Conservation (phyloP, 2,888 invertebrate species). For the Apomyelois bistriatella region DNA sequence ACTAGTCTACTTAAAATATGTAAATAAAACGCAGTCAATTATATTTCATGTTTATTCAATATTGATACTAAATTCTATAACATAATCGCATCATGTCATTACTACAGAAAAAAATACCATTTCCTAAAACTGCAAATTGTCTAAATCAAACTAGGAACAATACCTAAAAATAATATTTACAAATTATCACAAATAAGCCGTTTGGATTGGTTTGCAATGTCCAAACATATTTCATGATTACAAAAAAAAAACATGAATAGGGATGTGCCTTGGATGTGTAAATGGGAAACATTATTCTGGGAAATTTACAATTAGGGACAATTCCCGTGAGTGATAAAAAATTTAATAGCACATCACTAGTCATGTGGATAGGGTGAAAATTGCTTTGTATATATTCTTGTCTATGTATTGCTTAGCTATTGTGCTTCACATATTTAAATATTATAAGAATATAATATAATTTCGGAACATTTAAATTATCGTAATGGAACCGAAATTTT, state of each 20-base stretch:
- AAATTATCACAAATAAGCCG: slow-evolving; percentile 42
- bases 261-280: not conserved
- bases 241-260: not conserved
- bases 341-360: not conserved
- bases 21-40: slow-evolving; percentile 25
- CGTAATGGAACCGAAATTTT: no score
- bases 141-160: slow-evolving; percentile 45
- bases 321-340: not conserved
- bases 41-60: slow-evolving; percentile 55
- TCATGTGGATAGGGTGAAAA: not conserved
- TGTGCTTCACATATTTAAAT: no score
- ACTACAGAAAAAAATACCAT: slow-evolving; percentile 30
- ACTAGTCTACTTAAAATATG: no score
- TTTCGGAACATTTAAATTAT: no score
- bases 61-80: slow-evolving; percentile 45
- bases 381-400: no score
- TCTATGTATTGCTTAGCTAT: no score
- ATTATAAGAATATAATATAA: no score
- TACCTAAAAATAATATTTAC: slow-evolving; percentile 34
- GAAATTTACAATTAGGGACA: not conserved
- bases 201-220: slow-evolving; percentile 6
- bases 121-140: slow-evolving; percentile 28
- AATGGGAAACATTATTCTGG: not conserved
- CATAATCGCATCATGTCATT: slow-evolving; percentile 40
- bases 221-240: not conserved